phyloP scores from a whole-genome alignment of 2,113 vertebrate genomes.

The Atherinomorus stipes region DNA sequence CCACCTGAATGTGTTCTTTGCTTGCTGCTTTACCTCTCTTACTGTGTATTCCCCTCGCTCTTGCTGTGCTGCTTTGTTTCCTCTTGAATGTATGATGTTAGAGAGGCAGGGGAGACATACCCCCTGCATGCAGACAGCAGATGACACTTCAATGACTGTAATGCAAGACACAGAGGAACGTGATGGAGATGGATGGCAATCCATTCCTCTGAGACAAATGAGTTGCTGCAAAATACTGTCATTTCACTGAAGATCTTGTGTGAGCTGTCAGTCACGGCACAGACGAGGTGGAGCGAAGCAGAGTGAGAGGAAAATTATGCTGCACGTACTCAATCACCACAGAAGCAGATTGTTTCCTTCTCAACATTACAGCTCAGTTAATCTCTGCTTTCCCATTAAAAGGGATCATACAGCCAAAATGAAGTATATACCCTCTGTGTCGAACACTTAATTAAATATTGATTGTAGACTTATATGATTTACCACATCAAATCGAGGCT shows the following conservation, averaged over 20 bases:
- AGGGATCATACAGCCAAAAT: constrained; percentile 73
- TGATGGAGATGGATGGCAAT: constrained; percentile 45
- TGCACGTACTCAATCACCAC: neutral
- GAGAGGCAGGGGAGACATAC: constrained; percentile 24
- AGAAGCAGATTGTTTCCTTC: constrained; percentile 51
- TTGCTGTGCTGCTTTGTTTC: constrained; percentile 44
- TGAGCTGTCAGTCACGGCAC: constrained; percentile 39
- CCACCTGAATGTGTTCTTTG: constrained; percentile 54
- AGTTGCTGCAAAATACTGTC: constrained; percentile 27
- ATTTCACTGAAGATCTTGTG: constrained; percentile 30
- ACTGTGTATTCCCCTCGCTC: constrained; percentile 16
- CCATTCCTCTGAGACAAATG: constrained; percentile 39
- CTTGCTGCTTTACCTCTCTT: constrained; percentile 48
- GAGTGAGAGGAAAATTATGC: constrained; percentile 12
- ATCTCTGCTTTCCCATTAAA: constrained; percentile 65
- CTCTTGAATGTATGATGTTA: constrained; percentile 33
- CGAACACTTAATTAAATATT: constrained; percentile 82
- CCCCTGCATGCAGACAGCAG: constrained; percentile 18
- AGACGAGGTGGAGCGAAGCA: neutral
- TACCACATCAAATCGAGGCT: constrained; percentile 76
- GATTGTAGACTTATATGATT: constrained; percentile 81
- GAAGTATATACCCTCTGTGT: constrained; percentile 75
- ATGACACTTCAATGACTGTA: constrained; percentile 30
- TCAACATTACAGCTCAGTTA: constrained; percentile 50
- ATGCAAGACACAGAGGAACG: constrained; percentile 33